Evolutionary conservation across 2,797 vertebrate species (phyloP), one percentile per base, ranked within the genome.

Genomic region (Glyptemys insculpta): DNA sequence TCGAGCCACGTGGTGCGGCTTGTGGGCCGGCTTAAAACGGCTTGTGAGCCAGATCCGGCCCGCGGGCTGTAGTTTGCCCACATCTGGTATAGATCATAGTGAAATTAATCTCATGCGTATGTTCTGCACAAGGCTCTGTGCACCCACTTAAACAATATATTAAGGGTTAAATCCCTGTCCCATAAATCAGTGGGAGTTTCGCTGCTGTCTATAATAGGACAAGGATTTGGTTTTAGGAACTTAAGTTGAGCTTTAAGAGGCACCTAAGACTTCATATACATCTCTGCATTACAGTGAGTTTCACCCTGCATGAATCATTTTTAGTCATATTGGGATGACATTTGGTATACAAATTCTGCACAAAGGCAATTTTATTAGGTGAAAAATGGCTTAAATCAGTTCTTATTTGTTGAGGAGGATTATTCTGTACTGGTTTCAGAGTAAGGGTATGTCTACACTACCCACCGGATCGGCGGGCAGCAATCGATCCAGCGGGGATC

Each of bases 321-420:
- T 31, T n/a, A 50, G 0, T 7, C 10, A 0, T 0, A 14, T 23
- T 72, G 68, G n/a, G 27, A 34, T 72, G 37, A 21, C n/a, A 25
- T 41, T 21, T 1, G 4, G 19, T 29, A 2, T 6, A 68, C 44
- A 34, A 27, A 41, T 79, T 27, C 76, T 23, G 11, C n/a, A 11
- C 10, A 8, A 76, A 37, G 0, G 1, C 3, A 1, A 6, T 44
- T 68, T 31, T 8, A 27, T 23, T 6, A 27, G 49, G 6, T 0
- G 0, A 31, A 41, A 54, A 15, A 4, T 68, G 9, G 68, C n/a
- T 0, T 2, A 16, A 0, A 5, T 44, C 37, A 12, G 52, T 16
- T n/a, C 65, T 1, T 44, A 9, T 3, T 47, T 25, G 31, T 49
- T 19, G 3, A 25, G 29, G 50, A 16, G 7, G 5, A 18, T 44